Conservation (phyloP, 2,797 vertebrate species). For the Sebastes itinus region DNA sequence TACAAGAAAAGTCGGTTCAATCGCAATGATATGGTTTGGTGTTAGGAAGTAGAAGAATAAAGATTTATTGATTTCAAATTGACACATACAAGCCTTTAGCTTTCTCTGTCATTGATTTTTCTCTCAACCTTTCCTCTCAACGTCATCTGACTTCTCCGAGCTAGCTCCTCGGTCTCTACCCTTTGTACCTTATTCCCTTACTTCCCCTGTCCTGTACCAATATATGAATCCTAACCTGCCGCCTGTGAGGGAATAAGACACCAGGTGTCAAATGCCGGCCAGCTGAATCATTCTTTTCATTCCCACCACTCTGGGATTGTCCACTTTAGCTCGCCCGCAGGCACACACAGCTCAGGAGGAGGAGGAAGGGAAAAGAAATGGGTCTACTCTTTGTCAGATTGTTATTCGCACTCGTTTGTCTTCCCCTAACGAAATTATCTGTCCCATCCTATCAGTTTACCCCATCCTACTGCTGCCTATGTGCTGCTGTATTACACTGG, state of each 20-base stretch:
- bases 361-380: slow-evolving; percentile 11
- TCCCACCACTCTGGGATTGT: slow-evolving; percentile 40
- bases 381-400: slow-evolving; percentile 15
- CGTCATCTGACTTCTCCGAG: neutral
- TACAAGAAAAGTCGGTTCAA: neutral
- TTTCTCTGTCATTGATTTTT: slow-evolving; percentile 17
- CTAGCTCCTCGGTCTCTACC: neutral
- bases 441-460: slow-evolving; percentile 14
- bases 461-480: neutral
- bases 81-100: neutral
- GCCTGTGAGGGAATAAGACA: slow-evolving; percentile 22
- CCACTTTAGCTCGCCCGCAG: slow-evolving; percentile 29
- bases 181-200: neutral
- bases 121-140: neutral
- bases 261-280: slow-evolving; percentile 25
- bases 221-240: slow-evolving; percentile 18
- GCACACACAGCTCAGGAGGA: slow-evolving; percentile 21
- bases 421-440: neutral
- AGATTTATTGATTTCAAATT: slow-evolving; percentile 24
- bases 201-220: neutral
- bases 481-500: neutral
- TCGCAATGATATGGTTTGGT: neutral
- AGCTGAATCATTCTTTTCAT: slow-evolving; percentile 46
- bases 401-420: slow-evolving; percentile 1
- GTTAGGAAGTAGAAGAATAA: neutral